Base-by-base conservation (phyloP, 2,113 vertebrate genomes). In the Nerophis ophidion region DNA sequence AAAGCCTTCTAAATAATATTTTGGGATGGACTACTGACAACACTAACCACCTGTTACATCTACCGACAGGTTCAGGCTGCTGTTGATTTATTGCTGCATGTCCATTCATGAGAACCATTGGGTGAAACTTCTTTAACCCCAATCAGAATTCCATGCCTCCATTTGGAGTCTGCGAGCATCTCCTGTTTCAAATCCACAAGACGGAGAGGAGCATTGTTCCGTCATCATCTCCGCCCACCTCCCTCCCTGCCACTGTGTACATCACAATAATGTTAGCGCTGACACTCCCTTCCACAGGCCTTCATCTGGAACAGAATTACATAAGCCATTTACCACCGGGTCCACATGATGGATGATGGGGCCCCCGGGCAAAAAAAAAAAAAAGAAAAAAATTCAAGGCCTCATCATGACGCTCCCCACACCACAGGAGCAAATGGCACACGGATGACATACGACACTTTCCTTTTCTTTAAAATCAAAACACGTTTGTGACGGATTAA, bases 261-360 rank as follows among this genome's bases (percentile, higher is more conserved):
- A 87, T 87, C 82, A 84, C 79, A 82, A 79, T 85, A 84, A 85
- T 83, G 84, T 82, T 88, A 78, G 79, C 57, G 73, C 73, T 83
- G 83, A 86, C 80, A 84, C 81, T 81, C 79, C 77, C 81, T 87
- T 83, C 80, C 76, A 82, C 70, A 62, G 76, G 74, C 83, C 82
- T 85, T 85, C 81, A 86, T 86, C 82, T 84, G 79, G 82, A 86
- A 87, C 80, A 80, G 83, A 85, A 83, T 87, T 84, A 86, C 83
- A 84, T 88, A 89, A 90, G 84, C 80, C 86, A 84, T 89, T 89
- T 90, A 88, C 86, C 85, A 83, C 75, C 74, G 79, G 66, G 76
- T 79, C 75, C 50, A 63, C 47, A 66, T 88, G 87, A 90, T 86
- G 77, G 81, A 89, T 87, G 81, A 75, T 82, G 71, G 72, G 57